Evolutionary conservation across 2,888 invertebrate genomes (phyloP).

Genomic region (Caenorhabditis parvicauda): DNA sequence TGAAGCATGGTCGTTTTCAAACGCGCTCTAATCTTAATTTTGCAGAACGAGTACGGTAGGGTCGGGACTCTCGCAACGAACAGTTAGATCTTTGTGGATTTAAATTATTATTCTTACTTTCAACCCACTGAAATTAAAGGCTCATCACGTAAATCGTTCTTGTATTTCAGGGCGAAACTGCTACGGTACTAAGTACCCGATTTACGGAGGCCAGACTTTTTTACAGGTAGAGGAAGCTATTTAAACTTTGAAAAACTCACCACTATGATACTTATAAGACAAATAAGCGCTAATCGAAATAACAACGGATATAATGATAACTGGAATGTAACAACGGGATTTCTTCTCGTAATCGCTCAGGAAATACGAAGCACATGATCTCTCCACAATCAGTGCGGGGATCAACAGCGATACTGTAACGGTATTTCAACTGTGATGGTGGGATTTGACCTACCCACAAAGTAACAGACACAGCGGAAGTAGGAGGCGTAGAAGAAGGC

Average conservation of each 20-base stretch:
- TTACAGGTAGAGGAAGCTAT: too few species aligned
- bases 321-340: slow-evolving; percentile 16
- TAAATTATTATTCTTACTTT: too few species aligned
- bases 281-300: background rate
- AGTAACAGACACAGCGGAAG: background rate
- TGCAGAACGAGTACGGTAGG: too few species aligned
- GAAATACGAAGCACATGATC: slow-evolving; percentile 29
- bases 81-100: too few species aligned
- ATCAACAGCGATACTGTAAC: slow-evolving; percentile 20
- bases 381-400: slow-evolving; percentile 21
- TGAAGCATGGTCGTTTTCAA: too few species aligned
- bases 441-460: background rate
- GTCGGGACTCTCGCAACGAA: too few species aligned
- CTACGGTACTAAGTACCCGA: too few species aligned
- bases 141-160: too few species aligned
- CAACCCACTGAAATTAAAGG: too few species aligned
- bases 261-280: background rate
- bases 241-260: background rate
- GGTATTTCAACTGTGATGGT: background rate
- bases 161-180: too few species aligned
- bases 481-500: background rate
- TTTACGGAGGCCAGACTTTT: too few species aligned
- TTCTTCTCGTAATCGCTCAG: slow-evolving; percentile 23
- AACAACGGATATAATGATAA: slow-evolving; percentile 2
- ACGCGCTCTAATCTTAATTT: too few species aligned